Base-by-base conservation (phyloP, 2,888 invertebrate genomes). In the Notodonta ziczac region DNA sequence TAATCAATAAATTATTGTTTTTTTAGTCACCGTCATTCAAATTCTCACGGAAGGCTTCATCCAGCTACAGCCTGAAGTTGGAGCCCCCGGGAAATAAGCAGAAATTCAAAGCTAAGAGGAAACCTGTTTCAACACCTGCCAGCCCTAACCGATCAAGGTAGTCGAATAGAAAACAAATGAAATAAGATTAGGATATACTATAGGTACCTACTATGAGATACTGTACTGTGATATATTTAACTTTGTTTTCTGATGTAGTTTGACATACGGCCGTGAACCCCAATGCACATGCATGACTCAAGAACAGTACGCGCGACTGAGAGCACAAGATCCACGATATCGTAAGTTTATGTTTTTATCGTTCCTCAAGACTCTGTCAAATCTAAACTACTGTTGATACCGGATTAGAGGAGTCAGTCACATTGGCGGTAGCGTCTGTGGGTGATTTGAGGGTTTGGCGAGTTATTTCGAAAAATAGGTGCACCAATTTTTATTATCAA, bases 11-110 rank as follows among this genome's bases (percentile, higher is more conserved):
- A 57, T 56, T 60, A 63, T 66, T 65, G 65, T n/a, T 83, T 80
- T 96, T 96, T 94, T 97, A 98, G 98, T 98, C 98, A 94, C 98
- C 98, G 89, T 97, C 98, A 94, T 98, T 98, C 96, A 98, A 98
- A 95, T 98, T 98, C 95, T 98, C 98, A 90, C 96, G 98, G 93
- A 99, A 99, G 95, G 98, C 98, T 85, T 98, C 98, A 79, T 98
- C 98, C 82, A 98, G 98, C 89, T 98, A 98, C 94, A 98, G 98
- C 86, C 96, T 99, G 89, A 98, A 98, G 94, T 94, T 98, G 94
- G 98, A 98, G 88, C 97, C 97, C 69, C 97, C 97, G 72, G 96
- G 96, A 85, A 96, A 95, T 89, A 97, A 97, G 94, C 97, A 97
- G 91, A 97, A 97, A 90, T 95, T 96, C 86, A 98, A 98, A 89